Base-by-base conservation (phyloP, 2,888 invertebrate species). In the Spisula subtruncata region DNA sequence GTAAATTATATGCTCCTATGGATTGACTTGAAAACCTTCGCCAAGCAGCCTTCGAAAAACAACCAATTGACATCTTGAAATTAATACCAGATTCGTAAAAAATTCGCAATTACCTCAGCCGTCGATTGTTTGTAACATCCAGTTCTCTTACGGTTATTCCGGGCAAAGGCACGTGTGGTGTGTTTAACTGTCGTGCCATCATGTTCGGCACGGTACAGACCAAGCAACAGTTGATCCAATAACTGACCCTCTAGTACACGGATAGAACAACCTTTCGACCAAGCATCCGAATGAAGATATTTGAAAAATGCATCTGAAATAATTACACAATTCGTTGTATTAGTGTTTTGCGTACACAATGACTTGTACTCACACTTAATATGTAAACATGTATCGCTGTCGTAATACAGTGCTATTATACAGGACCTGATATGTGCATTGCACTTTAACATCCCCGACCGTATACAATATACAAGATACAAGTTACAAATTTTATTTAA, bases 201-300 rank as follows among this genome's bases (percentile, higher is more conserved):
- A 32, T 80, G 86, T 84, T 93, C 91, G 35, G 92, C 54, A 10
- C 90, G 81, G 85, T 93, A 88, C 32, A 94, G 87, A n/a, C 90
- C 83, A 5, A 89, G 85, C 29, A 93, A 81, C 14, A 94, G 54
- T n/a, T 90, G 86, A n/a, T 93, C 93, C 35, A 93, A 83, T 12
- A 94, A 86, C 84, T 93, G 92, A 10, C 94, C 94, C 41, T 94
- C 93, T 29, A 93, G 83, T 4, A 94, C 85, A 4, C 94, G 92
- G 51, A 94, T 84, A 2, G 93, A 92, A 75, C 92, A 93, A 1
- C 93, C 91, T 20, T 89, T 81, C 4, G 85, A n/a, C 93, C 93
- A 94, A 60, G 87, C 82, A 83, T 92, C 92, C 4, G 94, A 93
- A 48, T 91, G 88, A 41, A 94, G 79, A 79, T 92, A 94, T 12